Conservation (phyloP, 2,797 vertebrate genomes). For the Carduelis carduelis region DNA sequence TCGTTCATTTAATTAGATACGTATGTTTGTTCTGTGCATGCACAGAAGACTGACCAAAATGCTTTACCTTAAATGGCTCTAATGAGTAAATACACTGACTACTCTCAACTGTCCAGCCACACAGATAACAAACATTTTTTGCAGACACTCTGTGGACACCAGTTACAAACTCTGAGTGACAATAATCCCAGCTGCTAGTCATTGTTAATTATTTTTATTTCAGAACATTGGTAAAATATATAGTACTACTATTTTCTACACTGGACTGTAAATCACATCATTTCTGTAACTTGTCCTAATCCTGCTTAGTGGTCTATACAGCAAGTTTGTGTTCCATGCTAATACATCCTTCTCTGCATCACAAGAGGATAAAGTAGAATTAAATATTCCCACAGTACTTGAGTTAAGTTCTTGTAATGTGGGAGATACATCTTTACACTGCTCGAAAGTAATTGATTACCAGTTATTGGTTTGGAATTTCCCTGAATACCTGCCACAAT, state of each 20-base stretch:
- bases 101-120: slow-evolving; percentile 13
- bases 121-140: slow-evolving; percentile 21
- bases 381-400: neutral
- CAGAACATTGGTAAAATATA: neutral
- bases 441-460: neutral
- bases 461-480: neutral
- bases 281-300: slow-evolving; percentile 7
- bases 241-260: neutral
- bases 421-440: neutral
- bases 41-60: slow-evolving; percentile 21
- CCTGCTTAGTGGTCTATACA: neutral
- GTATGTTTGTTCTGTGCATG: neutral
- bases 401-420: neutral
- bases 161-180: neutral
- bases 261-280: neutral
- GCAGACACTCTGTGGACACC: neutral
- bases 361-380: neutral
- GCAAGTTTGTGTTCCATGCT: neutral
- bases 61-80: slow-evolving; percentile 30
- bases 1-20: slow-evolving; percentile 26
- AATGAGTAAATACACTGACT: slow-evolving; percentile 31
- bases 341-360: neutral
- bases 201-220: slow-evolving; percentile 16
- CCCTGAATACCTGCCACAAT: neutral
- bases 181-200: slow-evolving; percentile 14